Conservation (phyloP, 2,797 vertebrate species). For the Novumbra hubbsi region DNA sequence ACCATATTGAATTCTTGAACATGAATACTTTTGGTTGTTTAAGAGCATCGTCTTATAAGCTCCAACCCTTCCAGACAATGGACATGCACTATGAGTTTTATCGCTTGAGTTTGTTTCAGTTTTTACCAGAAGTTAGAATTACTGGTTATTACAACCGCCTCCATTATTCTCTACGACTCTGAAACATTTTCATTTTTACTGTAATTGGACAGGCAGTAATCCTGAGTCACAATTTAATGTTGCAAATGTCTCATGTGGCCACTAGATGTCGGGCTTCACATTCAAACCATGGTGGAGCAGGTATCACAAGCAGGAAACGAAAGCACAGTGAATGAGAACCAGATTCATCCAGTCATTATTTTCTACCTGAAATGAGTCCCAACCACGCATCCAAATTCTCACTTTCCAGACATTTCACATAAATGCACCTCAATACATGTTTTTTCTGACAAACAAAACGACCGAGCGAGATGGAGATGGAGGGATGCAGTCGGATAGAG, state of each 20-base stretch:
- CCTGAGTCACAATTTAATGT: no score
- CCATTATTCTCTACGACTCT: no score
- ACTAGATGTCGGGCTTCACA: slow-evolving; percentile 46
- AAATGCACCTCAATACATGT: background rate
- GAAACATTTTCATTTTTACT: no score
- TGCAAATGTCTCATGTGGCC: slow-evolving; percentile 4
- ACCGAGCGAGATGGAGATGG: background rate
- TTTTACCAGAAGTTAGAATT: no score
- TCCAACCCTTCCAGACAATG: no score
- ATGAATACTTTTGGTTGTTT: no score
- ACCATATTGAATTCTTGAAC: no score
- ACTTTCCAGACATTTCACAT: background rate
- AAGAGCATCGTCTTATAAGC: no score
- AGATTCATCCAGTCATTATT: background rate
- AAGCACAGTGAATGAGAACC: background rate
- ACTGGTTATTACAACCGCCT: no score
- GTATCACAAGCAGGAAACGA: background rate
- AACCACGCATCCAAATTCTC: background rate
- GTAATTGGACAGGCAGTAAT: no score
- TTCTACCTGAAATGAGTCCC: slow-evolving; percentile 3
- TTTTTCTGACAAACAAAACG: background rate
- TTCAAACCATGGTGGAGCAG: background rate
- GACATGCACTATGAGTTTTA: no score
- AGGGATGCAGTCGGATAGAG: background rate
- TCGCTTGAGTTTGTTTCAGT: no score